These are phyloP conservation scores for Plutella xylostella DNA, from an alignment of 2,888 invertebrate genomes.

Conservation along the genomic window DNA sequence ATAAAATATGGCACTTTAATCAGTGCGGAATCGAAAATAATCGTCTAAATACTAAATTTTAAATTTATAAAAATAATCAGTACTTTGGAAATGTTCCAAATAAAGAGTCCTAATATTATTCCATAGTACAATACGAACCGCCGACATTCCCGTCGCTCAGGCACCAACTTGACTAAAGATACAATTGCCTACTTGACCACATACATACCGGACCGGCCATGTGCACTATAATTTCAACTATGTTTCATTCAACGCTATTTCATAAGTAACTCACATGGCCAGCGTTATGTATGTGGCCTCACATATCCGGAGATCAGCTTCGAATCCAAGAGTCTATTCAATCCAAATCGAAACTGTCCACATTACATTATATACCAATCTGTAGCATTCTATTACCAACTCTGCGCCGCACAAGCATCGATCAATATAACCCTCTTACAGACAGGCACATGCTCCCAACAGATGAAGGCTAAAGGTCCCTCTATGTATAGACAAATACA, in stretches of 20 bases:
- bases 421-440: no score
- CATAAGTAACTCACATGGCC: no score
- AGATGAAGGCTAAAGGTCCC: no score
- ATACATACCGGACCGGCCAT: not conserved
- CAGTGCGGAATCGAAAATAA: constrained; percentile 54
- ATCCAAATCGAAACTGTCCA: no score
- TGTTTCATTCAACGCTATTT: no score
- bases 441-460: no score
- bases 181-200: not conserved
- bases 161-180: constrained; percentile 58
- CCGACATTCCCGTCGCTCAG: constrained; percentile 42
- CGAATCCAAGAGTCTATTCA: no score
- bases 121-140: constrained; percentile 35
- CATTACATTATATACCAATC: no score
- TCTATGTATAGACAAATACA: not conserved
- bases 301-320: not conserved
- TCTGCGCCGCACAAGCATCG: no score
- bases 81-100: constrained; percentile 60
- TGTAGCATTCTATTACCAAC: no score
- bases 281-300: not conserved
- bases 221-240: not conserved
- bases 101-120: constrained; percentile 34
- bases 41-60: constrained; percentile 41
- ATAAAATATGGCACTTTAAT: constrained; percentile 63
- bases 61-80: constrained; percentile 60